Conservation (phyloP, 2,888 invertebrate genomes). For the Agrochola circellaris region DNA sequence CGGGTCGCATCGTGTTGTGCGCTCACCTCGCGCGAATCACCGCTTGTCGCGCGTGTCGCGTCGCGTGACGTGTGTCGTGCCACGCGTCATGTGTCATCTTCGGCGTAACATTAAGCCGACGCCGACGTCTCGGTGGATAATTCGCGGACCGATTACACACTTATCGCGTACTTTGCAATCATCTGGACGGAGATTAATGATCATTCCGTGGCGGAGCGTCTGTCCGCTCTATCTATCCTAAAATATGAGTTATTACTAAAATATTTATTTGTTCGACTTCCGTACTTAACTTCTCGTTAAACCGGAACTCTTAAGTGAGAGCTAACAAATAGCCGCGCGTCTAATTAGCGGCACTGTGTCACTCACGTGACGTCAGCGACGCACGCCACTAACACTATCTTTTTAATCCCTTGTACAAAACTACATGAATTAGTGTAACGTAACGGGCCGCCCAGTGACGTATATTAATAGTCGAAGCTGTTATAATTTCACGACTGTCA, state of each 20-base stretch:
- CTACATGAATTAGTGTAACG: conserved; percentile 8
- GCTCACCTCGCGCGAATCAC: not conserved
- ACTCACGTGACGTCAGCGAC: not conserved
- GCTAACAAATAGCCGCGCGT: conserved; percentile 38
- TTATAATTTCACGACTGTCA: conserved; percentile 11
- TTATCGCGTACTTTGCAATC: not conserved
- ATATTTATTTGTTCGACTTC: conserved; percentile 35
- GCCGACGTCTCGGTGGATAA: not conserved
- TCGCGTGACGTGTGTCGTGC: not conserved
- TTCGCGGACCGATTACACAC: not conserved
- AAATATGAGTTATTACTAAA: conserved; percentile 23
- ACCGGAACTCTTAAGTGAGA: conserved; percentile 23
- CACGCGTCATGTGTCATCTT: not conserved
- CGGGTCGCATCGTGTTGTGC: not conserved
- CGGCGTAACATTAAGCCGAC: not conserved
- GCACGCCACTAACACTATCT: not conserved
- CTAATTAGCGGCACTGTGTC: conserved; percentile 30
- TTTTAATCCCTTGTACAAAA: conserved; percentile 20
- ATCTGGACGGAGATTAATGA: not conserved
- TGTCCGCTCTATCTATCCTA: conserved; percentile 20
- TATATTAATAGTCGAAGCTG: conserved; percentile 9
- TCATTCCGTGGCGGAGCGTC: not conserved
- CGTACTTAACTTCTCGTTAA: conserved; percentile 16
- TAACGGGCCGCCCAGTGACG: not conserved
- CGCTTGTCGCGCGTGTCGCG: not conserved